Evolutionary conservation across 2,797 vertebrate genomes (phyloP).

Genomic region (Phalloptychus januarius): DNA sequence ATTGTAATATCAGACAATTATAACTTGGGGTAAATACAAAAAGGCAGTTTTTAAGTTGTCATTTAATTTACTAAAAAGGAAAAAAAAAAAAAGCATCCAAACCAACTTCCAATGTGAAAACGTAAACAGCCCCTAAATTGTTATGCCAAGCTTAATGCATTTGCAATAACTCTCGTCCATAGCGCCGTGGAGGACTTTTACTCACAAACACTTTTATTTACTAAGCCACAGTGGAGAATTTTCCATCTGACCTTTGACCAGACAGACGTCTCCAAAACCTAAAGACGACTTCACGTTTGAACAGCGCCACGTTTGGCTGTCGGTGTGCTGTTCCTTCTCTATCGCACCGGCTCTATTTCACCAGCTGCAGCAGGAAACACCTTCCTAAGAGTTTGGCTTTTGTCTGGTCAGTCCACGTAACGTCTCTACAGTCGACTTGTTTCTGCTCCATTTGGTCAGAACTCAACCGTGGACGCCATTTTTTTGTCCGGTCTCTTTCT

Average conservation of each 20-base stretch:
- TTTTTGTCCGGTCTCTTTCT: not conserved
- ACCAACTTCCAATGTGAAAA: too few species aligned
- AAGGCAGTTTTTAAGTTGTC: not conserved
- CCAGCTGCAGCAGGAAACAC: not conserved
- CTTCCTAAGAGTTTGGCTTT: not conserved
- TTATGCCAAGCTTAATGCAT: too few species aligned
- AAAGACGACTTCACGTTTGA: not conserved
- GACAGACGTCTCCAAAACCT: not conserved
- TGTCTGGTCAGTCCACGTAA: not conserved
- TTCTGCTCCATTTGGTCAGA: not conserved
- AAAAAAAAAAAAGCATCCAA: not conserved
- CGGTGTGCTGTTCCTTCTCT: not conserved
- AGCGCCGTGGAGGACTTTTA: not conserved
- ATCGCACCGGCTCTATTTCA: too few species aligned
- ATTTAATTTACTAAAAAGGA: not conserved
- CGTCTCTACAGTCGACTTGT: not conserved
- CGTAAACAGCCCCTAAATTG: too few species aligned
- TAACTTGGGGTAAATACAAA: not conserved
- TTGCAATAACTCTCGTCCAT: not conserved
- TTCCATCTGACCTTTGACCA: not conserved
- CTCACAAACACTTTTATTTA: not conserved
- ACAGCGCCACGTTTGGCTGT: not conserved
- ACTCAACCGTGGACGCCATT: not conserved
- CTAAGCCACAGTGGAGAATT: not conserved
- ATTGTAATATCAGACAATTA: not conserved